Evolutionary conservation across 2,888 invertebrate genomes (phyloP), one percentile per base, ranked within the genome.

Genomic region (Drosophila helvetica): DNA sequence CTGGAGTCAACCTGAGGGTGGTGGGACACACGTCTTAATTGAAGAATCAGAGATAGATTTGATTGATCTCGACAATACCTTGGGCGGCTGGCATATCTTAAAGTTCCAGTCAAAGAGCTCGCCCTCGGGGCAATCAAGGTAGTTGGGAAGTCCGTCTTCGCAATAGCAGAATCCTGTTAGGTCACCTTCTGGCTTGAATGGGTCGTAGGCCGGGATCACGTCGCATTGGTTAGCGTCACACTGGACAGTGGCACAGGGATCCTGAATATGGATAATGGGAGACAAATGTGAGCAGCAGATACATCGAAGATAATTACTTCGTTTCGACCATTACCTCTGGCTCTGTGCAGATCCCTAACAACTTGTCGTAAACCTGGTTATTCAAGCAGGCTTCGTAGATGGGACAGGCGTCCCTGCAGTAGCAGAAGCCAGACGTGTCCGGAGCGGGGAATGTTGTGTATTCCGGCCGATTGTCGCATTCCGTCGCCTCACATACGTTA

Each of bases 341-440:
- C 9, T 15, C 12, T 12, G 56, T 1, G 25, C 81, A 81, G 6
- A 69, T 5, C 15, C 62, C 6, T 0, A 69, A 5, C 0, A 5
- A 2, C 0, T 33, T 0, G 50, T 90, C 72, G 22, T 79, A 90
- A 0, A 73, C 46, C 4, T 33, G 57, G 5, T 53, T 75, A 0
- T 15, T 5, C 0, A 56, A 55, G 56, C 91, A 91, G 1, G 0
- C 0, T 0, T 12, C 3, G 30, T 71, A 82, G 0, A 72, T 30
- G 0, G 86, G 74, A 7, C 69, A 67, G 3, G 18, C 30, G 3
- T 67, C 58, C 7, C 61, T 48, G 51, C 91, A 91, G 7, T 74
- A 51, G 57, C 91, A 91, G 69, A 83, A 91, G 4, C 80, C 86
- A 8, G 61, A 17, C 0, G 47, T 1, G 4, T 68, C 75, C 33